phyloP scores from a whole-genome alignment of 2,113 vertebrate species.

The Dasyurus viverrinus region DNA sequence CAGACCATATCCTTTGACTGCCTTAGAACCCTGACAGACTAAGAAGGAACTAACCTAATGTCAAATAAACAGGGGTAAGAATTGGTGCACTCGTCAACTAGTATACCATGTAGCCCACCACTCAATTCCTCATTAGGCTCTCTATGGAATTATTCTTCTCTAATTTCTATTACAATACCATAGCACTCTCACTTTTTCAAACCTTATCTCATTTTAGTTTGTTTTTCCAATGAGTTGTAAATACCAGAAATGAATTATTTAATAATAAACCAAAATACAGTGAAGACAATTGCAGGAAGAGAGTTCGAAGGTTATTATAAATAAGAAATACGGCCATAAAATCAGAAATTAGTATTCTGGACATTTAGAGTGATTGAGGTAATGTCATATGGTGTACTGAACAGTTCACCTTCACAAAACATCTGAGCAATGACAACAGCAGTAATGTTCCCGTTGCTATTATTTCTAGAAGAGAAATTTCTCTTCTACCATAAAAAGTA shows the following conservation, averaged over 20 bases:
- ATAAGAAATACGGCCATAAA: neutral
- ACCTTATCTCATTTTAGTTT: slow-evolving; percentile 44
- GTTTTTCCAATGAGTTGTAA: slow-evolving; percentile 55
- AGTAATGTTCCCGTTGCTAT: neutral
- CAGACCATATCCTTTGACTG: neutral
- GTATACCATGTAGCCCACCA: neutral
- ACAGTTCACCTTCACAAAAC: neutral
- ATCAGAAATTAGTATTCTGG: neutral
- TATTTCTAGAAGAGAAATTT: neutral
- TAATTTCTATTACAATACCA: neutral
- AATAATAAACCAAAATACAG: slow-evolving; percentile 60
- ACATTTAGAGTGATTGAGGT: neutral
- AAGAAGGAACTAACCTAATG: neutral
- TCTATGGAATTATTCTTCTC: neutral
- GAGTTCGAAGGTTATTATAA: neutral
- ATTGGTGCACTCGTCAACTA: neutral
- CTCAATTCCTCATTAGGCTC: neutral
- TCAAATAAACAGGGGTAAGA: neutral
- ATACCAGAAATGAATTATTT: slow-evolving; percentile 56
- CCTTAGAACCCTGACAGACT: neutral
- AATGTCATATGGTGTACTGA: neutral
- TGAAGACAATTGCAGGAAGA: neutral
- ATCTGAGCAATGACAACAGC: neutral
- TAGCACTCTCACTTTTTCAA: slow-evolving; percentile 43
- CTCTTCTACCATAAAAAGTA: neutral